Evolutionary conservation across 1,140 invertebrate genomes (phyloP).

Genomic region (Eriosoma lanigerum): DNA sequence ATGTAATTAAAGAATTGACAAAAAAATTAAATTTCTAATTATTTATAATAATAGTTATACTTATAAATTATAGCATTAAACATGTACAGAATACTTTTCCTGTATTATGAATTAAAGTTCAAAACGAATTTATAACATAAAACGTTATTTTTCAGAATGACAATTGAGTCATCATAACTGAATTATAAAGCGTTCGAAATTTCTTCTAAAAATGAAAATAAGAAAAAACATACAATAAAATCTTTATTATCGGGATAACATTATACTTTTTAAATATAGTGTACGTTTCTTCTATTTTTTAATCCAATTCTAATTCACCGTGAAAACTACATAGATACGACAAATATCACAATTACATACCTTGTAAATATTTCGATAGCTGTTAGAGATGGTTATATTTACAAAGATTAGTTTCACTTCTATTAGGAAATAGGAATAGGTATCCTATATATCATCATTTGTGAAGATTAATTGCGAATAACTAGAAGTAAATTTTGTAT

Average conservation of each 20-base stretch:
- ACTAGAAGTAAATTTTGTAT: neutral
- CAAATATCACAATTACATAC: conserved; percentile 1
- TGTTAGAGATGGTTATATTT: conserved; percentile 21
- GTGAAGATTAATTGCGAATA: neutral
- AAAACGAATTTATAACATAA: neutral
- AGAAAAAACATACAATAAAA: conserved; percentile 23
- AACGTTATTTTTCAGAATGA: neutral
- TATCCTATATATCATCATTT: conserved; percentile 6
- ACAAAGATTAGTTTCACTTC: conserved; percentile 38
- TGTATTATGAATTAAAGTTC: neutral
- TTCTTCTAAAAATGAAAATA: conserved; percentile 35
- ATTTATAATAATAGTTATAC: too few relatives aligned
- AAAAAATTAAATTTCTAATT: too few relatives aligned
- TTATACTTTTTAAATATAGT: conserved; percentile 27
- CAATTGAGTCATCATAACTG: neutral
- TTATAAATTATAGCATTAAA: too few relatives aligned
- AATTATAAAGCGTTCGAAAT: conserved; percentile 33
- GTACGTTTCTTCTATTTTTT: conserved; percentile 18
- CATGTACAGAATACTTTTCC: too few relatives aligned
- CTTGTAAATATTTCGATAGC: neutral
- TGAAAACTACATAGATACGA: conserved; percentile 28
- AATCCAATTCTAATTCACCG: conserved; percentile 46
- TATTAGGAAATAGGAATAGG: neutral
- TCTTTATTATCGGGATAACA: neutral
- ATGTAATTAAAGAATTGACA: too few relatives aligned